A percentile compares a stretch with the other conserved stretches of the same genome.
phyloP scores from a whole-genome alignment of 1,140 invertebrate species.

The Anadara kagoshimensis region DNA sequence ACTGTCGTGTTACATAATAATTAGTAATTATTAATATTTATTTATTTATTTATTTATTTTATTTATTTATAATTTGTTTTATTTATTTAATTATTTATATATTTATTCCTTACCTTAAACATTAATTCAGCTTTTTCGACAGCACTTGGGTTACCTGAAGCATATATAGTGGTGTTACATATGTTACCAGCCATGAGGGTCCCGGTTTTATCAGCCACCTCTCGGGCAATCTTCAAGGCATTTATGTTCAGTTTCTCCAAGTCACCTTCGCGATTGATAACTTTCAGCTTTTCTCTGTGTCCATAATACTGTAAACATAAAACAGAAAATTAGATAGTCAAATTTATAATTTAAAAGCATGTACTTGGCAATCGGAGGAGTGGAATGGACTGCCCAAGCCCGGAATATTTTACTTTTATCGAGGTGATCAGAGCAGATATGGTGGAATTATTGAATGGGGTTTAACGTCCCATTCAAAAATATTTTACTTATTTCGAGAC shows the following conservation, averaged over 20 bases:
- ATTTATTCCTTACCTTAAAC: slow-evolving; percentile 47
- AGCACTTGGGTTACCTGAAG: slow-evolving; percentile 31
- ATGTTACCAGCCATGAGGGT: slow-evolving; percentile 65
- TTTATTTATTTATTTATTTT: background rate
- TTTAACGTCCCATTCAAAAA: background rate
- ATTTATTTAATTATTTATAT: background rate
- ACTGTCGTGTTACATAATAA: slow-evolving; percentile 60
- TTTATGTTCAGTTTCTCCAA: slow-evolving; percentile 55
- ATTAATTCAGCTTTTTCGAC: slow-evolving; percentile 36
- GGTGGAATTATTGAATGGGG: no score
- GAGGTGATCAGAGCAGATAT: no score
- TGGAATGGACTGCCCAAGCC: no score
- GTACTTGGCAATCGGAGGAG: no score
- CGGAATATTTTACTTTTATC: no score
- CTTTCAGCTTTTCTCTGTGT: slow-evolving; percentile 57
- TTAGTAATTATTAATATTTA: no score
- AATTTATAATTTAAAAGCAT: no score
- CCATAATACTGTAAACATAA: slow-evolving; percentile 61
- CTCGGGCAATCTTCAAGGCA: slow-evolving; percentile 55
- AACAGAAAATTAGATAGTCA: background rate
- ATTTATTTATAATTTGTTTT: background rate
- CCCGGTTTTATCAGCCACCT: slow-evolving; percentile 57
- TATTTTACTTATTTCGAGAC: background rate
- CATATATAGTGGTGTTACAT: slow-evolving; percentile 56
- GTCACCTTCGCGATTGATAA: slow-evolving; percentile 57